A percentile compares a stretch with the other conserved stretches of the same genome.
These are phyloP conservation scores for Rhinoraja longicauda DNA, from an alignment of 2,797 vertebrate species.

Conservation along the genomic window DNA sequence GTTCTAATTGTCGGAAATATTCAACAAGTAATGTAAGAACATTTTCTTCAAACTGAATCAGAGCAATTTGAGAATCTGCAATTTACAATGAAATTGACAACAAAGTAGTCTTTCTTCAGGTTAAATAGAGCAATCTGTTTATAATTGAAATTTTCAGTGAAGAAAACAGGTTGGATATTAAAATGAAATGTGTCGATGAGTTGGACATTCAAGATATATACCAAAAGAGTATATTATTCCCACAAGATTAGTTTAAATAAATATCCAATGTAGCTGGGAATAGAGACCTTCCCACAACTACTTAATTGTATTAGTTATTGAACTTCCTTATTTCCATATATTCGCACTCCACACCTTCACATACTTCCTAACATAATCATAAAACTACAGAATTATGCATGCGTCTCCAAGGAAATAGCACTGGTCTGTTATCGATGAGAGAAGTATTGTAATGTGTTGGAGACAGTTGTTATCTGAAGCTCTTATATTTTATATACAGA, in stretches of 20 bases:
- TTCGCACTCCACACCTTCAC: too few species aligned
- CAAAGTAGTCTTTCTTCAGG: too few species aligned
- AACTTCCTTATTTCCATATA: too few species aligned
- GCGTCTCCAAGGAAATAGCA: background rate
- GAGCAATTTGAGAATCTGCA: background rate
- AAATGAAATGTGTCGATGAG: too few species aligned
- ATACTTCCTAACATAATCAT: background rate
- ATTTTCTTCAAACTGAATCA: background rate
- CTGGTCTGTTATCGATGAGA: background rate
- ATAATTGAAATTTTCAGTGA: slow-evolving; percentile 4
- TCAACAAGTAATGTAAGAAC: background rate
- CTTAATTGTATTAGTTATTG: background rate
- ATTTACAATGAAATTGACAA: background rate
- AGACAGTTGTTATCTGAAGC: background rate
- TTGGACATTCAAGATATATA: background rate
- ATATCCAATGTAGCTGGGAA: background rate
- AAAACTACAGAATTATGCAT: background rate
- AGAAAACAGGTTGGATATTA: background rate
- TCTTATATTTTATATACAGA: background rate
- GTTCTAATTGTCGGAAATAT: background rate
- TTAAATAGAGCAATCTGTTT: background rate
- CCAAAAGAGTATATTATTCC: too few species aligned
- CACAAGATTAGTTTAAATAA: background rate
- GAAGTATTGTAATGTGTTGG: background rate
- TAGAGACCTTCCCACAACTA: background rate